These are phyloP conservation scores for Drosophila rellima DNA, from an alignment of 2,888 invertebrate genomes.

Conservation along the genomic window DNA sequence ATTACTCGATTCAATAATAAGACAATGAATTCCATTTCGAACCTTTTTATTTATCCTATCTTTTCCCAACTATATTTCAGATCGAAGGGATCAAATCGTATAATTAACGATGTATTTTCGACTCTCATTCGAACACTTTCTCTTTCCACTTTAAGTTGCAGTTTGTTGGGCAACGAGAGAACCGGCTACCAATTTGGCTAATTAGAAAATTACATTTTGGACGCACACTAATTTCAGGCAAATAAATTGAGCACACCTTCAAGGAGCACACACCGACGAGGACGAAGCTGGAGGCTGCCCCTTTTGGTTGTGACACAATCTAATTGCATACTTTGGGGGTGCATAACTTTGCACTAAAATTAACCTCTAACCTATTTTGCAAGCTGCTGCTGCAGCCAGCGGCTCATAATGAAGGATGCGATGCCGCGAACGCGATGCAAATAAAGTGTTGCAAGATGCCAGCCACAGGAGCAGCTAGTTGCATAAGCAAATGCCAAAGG, in stretches of 20 bases:
- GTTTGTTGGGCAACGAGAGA: background rate
- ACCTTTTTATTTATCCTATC: background rate
- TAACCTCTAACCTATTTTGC: constrained; percentile 81
- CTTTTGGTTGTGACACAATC: constrained; percentile 70
- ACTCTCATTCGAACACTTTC: too few relatives aligned
- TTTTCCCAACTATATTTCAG: too few relatives aligned
- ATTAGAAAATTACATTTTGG: constrained; percentile 78
- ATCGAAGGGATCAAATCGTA: background rate
- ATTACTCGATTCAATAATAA: background rate
- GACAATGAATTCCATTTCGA: background rate
- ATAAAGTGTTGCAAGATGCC: constrained; percentile 69
- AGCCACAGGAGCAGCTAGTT: constrained; percentile 44
- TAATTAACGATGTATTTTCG: background rate
- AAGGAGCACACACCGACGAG: constrained; percentile 1
- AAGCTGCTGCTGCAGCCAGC: constrained; percentile 46
- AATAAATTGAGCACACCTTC: constrained; percentile 65
- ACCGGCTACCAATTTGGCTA: constrained; percentile 54
- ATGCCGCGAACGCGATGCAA: constrained; percentile 77
- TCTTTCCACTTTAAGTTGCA: background rate
- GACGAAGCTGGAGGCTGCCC: constrained; percentile 20
- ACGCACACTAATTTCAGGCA: constrained; percentile 70
- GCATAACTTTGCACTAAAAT: constrained; percentile 83
- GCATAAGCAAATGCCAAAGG: constrained; percentile 73
- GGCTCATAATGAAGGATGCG: constrained; percentile 70
- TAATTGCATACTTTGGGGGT: constrained; percentile 79